Evolutionary conservation across 2,797 vertebrate species (phyloP).

Genomic region (Loris lydekkerianus): DNA sequence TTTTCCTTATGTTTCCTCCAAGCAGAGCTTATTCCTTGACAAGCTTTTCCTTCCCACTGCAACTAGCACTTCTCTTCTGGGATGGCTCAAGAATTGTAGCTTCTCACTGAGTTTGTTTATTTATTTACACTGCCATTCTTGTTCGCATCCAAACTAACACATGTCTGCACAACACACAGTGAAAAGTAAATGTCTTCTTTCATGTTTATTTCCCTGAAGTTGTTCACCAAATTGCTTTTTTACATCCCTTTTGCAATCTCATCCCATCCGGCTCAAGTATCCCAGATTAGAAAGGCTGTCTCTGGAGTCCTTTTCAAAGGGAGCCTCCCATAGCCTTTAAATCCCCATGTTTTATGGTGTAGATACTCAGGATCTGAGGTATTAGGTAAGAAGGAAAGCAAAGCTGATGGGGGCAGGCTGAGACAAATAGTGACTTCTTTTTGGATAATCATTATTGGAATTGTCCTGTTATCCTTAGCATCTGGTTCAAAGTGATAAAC

Average conservation of each 20-base stretch:
- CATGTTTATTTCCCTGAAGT: slow-evolving; percentile 75
- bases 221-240: slow-evolving; percentile 83
- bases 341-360: slow-evolving; percentile 86
- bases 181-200: slow-evolving; percentile 63
- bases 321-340: slow-evolving; percentile 87
- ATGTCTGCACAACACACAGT: slow-evolving; percentile 68
- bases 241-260: slow-evolving; percentile 86
- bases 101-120: slow-evolving; percentile 70
- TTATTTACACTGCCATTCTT: slow-evolving; percentile 81
- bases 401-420: slow-evolving; percentile 67
- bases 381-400: slow-evolving; percentile 66
- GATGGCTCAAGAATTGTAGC: slow-evolving; percentile 65
- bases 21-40: slow-evolving; percentile 80
- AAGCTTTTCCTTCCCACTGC: slow-evolving; percentile 83
- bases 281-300: slow-evolving; percentile 86
- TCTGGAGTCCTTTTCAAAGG: slow-evolving; percentile 88
- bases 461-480: slow-evolving; percentile 32
- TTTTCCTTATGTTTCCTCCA: slow-evolving; percentile 88
- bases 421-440: slow-evolving; percentile 72
- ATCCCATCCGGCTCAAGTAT: slow-evolving; percentile 87
- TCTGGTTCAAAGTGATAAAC: slow-evolving; percentile 64
- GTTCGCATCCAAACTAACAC: slow-evolving; percentile 66
- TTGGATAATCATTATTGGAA: slow-evolving; percentile 56
- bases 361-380: slow-evolving; percentile 84
- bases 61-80: slow-evolving; percentile 78